Base-by-base conservation (phyloP, 92 coral and sea anemone genomes). In the Desmophyllum pertusum region DNA sequence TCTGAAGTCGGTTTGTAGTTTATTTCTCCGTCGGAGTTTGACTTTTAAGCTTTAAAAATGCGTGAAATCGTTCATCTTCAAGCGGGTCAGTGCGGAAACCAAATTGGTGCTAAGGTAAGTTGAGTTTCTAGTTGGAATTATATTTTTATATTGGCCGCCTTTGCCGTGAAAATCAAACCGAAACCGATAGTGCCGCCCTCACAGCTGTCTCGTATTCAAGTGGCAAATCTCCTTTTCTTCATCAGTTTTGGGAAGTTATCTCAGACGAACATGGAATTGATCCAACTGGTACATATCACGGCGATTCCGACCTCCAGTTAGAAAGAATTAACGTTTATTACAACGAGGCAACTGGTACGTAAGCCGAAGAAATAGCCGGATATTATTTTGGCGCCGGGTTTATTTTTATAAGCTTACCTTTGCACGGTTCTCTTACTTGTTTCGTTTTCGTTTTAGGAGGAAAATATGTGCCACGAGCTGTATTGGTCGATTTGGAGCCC, bases 31-130 rank as follows among this genome's bases (percentile, higher is more conserved):
- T 70, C 84, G 75, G 94, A 91, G 91, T 87, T 31, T 52, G 46
- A 45, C 78, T 38, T 86, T 84, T 82, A 52, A 80, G 86, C 77
- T 66, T 57, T 80, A 50, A 95, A 84, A 91, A 96, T 96, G 98
- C 95, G 98, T 86, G 98, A 94, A 96, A 96, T 96, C 83, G 98
- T 96, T 67, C 98, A 96, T 92, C 93, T 92, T 82, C 98, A 96
- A 92, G 98, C 98, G 76, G 98, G 98, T 57, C 98, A 96, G 90
- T 96, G 98, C 82, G 98, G 98, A 18, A 96, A 96, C 91, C 98
- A 96, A 87, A 94, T 96, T 72, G 98, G 98, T 27, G 98, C 98
- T 76, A 96, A 96, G 95, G 98, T 96, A 88, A 75, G 91, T 23
- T 67, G 21, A 62, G 7, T n/a, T n/a, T n/a, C n/a, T n/a, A n/a